Evolutionary conservation across 2,113 vertebrate species (phyloP).

Genomic region (Hyla sarda): DNA sequence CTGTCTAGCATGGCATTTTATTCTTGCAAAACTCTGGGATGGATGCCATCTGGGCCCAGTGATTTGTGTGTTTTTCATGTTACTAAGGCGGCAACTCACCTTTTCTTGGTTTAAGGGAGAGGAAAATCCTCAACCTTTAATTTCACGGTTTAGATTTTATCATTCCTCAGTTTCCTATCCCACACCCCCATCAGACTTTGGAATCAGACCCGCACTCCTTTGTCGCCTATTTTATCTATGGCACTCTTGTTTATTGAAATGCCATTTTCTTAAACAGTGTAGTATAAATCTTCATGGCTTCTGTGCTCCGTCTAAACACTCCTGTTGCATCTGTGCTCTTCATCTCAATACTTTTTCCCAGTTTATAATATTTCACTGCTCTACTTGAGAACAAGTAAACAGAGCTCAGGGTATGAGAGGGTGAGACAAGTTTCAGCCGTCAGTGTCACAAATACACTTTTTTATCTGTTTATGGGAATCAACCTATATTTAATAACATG

Average conservation of each 20-base stretch:
- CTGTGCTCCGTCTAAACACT: slow-evolving; percentile 5
- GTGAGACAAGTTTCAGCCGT: not conserved
- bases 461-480: slow-evolving; percentile 43
- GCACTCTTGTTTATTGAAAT: slow-evolving; percentile 1
- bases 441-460: slow-evolving; percentile 6
- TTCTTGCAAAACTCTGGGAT: too few species aligned
- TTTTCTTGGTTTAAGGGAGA: too few species aligned
- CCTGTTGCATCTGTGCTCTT: slow-evolving; percentile 18
- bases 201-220: not conserved
- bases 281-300: slow-evolving; percentile 20
- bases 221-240: not conserved
- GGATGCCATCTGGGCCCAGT: too few species aligned
- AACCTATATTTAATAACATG: slow-evolving; percentile 10
- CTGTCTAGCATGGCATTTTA: too few species aligned
- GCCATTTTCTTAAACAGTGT: not conserved
- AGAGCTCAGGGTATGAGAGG: not conserved
- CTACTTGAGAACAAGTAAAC: slow-evolving; percentile 44
- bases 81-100: too few species aligned
- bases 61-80: too few species aligned
- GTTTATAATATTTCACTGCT: slow-evolving; percentile 52
- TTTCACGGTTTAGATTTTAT: not conserved
- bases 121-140: not conserved
- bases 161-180: not conserved
- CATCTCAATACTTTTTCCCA: slow-evolving; percentile 30
- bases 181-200: not conserved